A percentile compares a stretch with the other conserved stretches of the same genome.
Conservation (phyloP, 2,113 vertebrate species). For the Engraulis encrasicolus region DNA sequence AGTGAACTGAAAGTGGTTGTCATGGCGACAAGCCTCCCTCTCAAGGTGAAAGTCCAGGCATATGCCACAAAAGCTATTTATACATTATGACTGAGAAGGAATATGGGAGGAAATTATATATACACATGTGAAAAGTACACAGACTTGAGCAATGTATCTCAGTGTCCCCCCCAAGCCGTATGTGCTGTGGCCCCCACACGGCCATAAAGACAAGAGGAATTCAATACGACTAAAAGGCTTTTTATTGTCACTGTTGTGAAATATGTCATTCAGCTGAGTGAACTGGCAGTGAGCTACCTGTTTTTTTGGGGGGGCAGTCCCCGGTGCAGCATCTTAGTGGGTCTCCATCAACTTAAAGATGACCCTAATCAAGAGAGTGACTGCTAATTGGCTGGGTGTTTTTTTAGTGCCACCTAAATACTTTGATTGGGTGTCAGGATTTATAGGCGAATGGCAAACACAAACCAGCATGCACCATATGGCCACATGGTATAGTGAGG, state of each 20-base stretch:
- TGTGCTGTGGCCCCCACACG: background rate
- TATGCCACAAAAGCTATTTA: conserved; percentile 23
- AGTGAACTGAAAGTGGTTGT: conserved; percentile 19
- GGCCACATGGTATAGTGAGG: background rate
- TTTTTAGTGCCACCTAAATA: background rate
- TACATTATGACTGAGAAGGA: conserved; percentile 16
- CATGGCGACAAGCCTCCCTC: conserved; percentile 9
- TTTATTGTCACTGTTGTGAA: background rate
- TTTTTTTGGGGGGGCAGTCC: background rate
- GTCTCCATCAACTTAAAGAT: background rate
- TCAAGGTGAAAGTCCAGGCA: conserved; percentile 21
- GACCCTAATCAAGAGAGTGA: background rate
- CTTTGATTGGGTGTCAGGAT: background rate
- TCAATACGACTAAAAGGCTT: conserved; percentile 10
- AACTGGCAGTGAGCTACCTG: background rate
- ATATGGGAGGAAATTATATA: conserved; percentile 13
- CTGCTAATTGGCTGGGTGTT: background rate
- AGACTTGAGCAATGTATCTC: background rate
- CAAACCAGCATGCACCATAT: background rate
- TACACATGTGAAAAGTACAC: background rate
- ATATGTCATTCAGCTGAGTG: background rate
- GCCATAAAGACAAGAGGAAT: conserved; percentile 13
- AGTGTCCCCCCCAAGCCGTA: background rate
- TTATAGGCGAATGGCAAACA: background rate
- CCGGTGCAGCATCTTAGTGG: background rate